These are phyloP conservation scores for Stenodera caucasica DNA, from an alignment of 2,888 invertebrate species.

Conservation along the genomic window DNA sequence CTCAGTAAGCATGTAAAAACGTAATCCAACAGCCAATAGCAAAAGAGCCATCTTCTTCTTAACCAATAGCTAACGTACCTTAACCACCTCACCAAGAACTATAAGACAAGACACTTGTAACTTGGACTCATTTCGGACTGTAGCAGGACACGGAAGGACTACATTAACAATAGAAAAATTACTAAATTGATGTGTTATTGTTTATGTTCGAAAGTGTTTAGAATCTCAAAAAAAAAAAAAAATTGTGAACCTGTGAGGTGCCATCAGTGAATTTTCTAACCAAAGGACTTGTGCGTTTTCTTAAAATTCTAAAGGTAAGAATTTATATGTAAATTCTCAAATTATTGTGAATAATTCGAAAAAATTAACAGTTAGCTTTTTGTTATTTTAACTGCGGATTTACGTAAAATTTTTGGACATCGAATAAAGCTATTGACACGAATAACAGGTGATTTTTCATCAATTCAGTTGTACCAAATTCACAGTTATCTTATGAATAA, in stretches of 20 bases:
- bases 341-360: too few relatives aligned
- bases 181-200: constrained; percentile 38
- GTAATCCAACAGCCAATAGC: constrained; percentile 43
- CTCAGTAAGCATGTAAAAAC: constrained; percentile 46
- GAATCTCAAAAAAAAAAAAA: too few relatives aligned
- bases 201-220: too few relatives aligned
- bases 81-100: constrained; percentile 45
- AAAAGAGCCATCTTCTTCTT: constrained; percentile 43
- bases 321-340: too few relatives aligned
- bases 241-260: constrained; percentile 41
- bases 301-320: constrained; percentile 20
- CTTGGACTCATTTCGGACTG: constrained; percentile 50
- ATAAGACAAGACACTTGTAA: constrained; percentile 53
- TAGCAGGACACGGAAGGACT: constrained; percentile 44
- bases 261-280: constrained; percentile 40
- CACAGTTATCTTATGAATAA: constrained; percentile 32
- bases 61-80: constrained; percentile 49
- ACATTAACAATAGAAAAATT: background rate
- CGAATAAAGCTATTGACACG: background rate
- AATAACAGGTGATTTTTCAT: background rate
- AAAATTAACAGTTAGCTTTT: too few relatives aligned
- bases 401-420: too few relatives aligned
- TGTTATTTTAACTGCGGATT: too few relatives aligned
- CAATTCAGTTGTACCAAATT: background rate
- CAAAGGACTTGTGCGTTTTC: constrained; percentile 15